Conservation (phyloP, 2,113 vertebrate species). For the Ophthalmolycus amberensis region DNA sequence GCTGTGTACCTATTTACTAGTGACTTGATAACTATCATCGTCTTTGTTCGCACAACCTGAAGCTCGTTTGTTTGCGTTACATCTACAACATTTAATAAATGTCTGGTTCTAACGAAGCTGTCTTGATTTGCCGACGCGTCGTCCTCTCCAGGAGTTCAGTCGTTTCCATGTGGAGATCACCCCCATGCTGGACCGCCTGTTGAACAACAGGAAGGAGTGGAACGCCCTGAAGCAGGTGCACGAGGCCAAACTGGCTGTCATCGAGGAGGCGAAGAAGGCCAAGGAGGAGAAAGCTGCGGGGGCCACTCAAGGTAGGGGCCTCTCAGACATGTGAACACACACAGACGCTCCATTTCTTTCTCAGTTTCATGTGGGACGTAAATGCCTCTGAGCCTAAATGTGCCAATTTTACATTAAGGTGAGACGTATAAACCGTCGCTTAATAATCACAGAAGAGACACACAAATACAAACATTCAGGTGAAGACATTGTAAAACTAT, state of each 20-base stretch:
- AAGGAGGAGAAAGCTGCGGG: constrained; percentile 70
- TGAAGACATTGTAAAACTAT: background rate
- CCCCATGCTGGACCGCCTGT: constrained; percentile 84
- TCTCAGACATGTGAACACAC: background rate
- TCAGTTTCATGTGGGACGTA: background rate
- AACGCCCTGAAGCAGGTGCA: constrained; percentile 84
- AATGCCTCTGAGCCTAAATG: background rate
- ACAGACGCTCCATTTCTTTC: background rate
- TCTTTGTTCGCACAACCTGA: background rate
- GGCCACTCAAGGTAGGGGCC: constrained; percentile 73
- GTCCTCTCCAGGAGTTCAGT: constrained; percentile 83
- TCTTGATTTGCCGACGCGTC: background rate
- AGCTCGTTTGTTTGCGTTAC: background rate
- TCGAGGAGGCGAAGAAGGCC: constrained; percentile 80
- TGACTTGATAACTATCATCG: background rate
- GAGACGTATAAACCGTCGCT: background rate
- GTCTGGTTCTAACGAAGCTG: background rate
- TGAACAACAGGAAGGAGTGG: constrained; percentile 89
- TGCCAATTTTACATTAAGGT: background rate
- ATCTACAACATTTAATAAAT: background rate
- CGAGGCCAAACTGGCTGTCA: constrained; percentile 81
- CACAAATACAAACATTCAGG: background rate
- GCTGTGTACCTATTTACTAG: background rate
- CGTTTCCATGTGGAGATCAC: constrained; percentile 87
- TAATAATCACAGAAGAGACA: background rate